Base-by-base conservation (phyloP, 2,888 invertebrate genomes). In the Drosophila lacicola region DNA sequence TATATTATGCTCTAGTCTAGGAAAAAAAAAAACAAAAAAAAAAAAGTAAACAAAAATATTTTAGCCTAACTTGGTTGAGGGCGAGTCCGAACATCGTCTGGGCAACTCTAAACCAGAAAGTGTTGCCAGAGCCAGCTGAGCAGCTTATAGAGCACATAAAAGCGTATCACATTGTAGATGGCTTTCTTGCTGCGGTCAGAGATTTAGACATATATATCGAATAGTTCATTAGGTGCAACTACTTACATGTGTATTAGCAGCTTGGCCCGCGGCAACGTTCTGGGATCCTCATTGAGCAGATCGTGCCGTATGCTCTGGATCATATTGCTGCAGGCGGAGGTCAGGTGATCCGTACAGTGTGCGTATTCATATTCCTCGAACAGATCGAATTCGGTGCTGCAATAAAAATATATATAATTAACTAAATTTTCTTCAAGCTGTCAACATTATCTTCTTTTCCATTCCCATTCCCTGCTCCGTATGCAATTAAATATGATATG, bases 371-470 rank as follows among this genome's bases (percentile, higher is more conserved):
- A 74, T 6, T 70, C 76, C 0, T 56, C 58, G 9, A 36, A n/a
- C 3, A 86, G 1, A 33, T 74, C 53, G 33, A 90, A 90, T 0
- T 82, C 74, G 4, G 90, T 90, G 46, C 91, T 90, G n/a, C 1
- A 55, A 13, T n/a, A 50, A 42, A 3, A 34, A 4, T 6, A 10
- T 3, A 11, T 3, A 36, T 13, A 19, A 13, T 10, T 3, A 4
- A 34, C 8, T 34, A 13, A 17, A 34, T 17, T 17, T 2, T 17
- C 17, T 17, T 17, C 2, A 2, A 17, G 1, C 2, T 17, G 17
- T 17, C 17, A 2, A 17, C 17, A 17, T 17, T 17, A 17, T 17
- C 17, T 1, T 17, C 17, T 17, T 17, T 17, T 17, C 17, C 17
- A 1, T 17, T 1, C 17, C 17, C 17, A 17, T 17, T 17, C 1